phyloP scores from a whole-genome alignment of 2,888 invertebrate genomes.

The Lypha dubia region DNA sequence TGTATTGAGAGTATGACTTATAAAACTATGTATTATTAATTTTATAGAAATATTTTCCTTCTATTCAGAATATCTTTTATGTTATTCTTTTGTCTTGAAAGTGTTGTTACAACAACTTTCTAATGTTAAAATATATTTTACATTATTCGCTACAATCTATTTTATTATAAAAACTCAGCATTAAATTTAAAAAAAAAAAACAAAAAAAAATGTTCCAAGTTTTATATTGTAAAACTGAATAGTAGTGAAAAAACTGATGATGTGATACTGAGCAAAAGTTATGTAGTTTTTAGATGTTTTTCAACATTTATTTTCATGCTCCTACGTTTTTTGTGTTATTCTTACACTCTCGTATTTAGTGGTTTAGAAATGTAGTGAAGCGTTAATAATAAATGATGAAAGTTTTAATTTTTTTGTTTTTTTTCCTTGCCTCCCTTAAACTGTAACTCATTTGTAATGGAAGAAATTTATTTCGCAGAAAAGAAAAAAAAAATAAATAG shows the following conservation, averaged over 20 bases:
- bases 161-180: constrained; percentile 71
- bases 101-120: constrained; percentile 38
- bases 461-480: constrained; percentile 29
- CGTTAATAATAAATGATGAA: constrained; percentile 73
- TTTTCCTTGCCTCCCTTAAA: constrained; percentile 39
- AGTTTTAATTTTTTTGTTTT: constrained; percentile 68
- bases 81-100: constrained; percentile 37
- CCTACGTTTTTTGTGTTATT: constrained; percentile 52
- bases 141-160: constrained; percentile 53
- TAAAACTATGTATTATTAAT: constrained; percentile 68
- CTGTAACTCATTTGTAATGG: constrained; percentile 50
- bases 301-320: constrained; percentile 54
- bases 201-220: constrained; percentile 56
- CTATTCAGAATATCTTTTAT: constrained; percentile 16
- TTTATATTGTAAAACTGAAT: constrained; percentile 66
- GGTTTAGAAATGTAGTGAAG: constrained; percentile 71
- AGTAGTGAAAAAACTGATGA: constrained; percentile 62
- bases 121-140: constrained; percentile 57
- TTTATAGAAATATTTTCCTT: constrained; percentile 58
- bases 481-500: constrained; percentile 21
- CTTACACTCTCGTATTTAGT: constrained; percentile 58
- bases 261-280: constrained; percentile 59
- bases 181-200: constrained; percentile 54
- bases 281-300: constrained; percentile 54
- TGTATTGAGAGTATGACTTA: constrained; percentile 20